Conservation (phyloP, 1,140 invertebrate species). For the Brachionus asplanchnoidis region DNA sequence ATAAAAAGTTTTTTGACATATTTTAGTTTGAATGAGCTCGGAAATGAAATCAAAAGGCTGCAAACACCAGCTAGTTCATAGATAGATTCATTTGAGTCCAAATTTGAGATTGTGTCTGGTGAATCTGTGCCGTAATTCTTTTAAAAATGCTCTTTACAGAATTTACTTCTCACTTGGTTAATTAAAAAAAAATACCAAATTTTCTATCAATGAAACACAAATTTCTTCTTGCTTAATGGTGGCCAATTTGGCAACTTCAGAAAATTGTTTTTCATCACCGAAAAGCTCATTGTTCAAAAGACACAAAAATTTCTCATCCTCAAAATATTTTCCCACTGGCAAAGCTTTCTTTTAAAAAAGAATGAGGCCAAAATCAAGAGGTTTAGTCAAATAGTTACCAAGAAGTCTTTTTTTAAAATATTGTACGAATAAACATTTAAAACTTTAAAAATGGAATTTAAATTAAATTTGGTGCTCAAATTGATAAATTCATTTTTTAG, state of each 20-base stretch:
- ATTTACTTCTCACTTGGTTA: background rate
- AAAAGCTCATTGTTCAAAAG: background rate
- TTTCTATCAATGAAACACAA: slow-evolving; percentile 10
- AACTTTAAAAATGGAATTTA: slow-evolving; percentile 24
- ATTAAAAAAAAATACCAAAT: slow-evolving; percentile 2
- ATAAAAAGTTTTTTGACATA: slow-evolving; percentile 18
- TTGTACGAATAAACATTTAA: slow-evolving; percentile 16
- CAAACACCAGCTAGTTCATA: slow-evolving; percentile 31
- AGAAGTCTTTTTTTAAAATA: slow-evolving; percentile 29
- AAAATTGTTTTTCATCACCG: slow-evolving; percentile 24
- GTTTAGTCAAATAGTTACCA: background rate
- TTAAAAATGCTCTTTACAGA: background rate
- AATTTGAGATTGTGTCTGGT: background rate
- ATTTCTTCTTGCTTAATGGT: background rate
- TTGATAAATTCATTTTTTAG: background rate
- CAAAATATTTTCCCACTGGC: background rate
- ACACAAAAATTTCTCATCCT: slow-evolving; percentile 16
- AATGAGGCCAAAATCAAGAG: background rate
- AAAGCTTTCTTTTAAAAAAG: slow-evolving; percentile 24
- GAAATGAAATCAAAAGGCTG: background rate
- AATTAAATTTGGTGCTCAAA: background rate
- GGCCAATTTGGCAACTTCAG: background rate
- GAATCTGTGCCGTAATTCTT: background rate
- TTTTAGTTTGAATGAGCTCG: slow-evolving; percentile 1
- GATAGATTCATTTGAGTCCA: background rate